Base-by-base conservation (phyloP, 2,888 invertebrate species). In the Clivina fossor region DNA sequence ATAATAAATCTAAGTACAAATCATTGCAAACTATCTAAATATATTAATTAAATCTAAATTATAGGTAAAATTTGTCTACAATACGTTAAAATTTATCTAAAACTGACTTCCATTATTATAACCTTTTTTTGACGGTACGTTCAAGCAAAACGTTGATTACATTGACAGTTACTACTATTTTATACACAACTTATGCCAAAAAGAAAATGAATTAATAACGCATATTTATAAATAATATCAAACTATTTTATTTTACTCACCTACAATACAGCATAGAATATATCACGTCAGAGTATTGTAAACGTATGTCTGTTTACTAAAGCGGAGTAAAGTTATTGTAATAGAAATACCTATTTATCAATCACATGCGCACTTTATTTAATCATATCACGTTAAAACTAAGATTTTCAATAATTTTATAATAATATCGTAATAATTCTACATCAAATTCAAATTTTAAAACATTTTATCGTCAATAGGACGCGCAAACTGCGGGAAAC, bases 401-500 rank as follows among this genome's bases (percentile, higher is more conserved):
- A 2, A 20, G 22, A 22, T 38, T 38, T 28, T 18, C 15, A 38
- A 55, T 55, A 38, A 22, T 55, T 55, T 20, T 40, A 28, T 20
- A 38, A 20, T 47, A 28, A 26, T 38, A 46, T 46, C 16, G 20
- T 13, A 47, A 28, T n/a, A 26, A 47, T 47, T 38, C 30, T 38
- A 38, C 19, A 32, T 30, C 38, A 38, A 55, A 55, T 55, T 55
- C 55, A 55, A 55, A 55, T 55, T 55, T 55, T 55, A 55, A 55
- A 55, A 55, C 55, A 55, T 55, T 55, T 55, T 55, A 40, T 32
- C 46, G 47, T 55, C 55, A 55, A 55, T 40, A 47, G 46, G 55
- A 55, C 55, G 55, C 55, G 55, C 55, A 55, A 55, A 55, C 55
- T 55, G 55, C 55, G 55, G 55, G 55, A 55, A 55, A 47, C 55